Evolutionary conservation across 2,888 invertebrate species (phyloP), one percentile per base, ranked within the genome.

Genomic region (Drosophila koepferae): DNA sequence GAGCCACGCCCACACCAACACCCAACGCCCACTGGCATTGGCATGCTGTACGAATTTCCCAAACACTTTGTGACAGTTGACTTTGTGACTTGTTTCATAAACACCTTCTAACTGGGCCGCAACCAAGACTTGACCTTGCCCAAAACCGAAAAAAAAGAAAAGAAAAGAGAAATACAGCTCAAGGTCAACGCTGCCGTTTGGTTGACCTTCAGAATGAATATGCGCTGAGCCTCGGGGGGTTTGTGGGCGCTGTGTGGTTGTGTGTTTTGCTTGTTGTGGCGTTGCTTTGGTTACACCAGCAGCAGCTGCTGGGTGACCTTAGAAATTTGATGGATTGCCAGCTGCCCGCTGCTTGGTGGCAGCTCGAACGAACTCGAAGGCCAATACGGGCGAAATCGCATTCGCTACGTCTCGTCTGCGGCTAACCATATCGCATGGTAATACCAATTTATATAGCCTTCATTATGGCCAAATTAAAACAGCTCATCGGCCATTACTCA

Each of bases 321-420:
- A 71, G 60, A 71, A 16, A 53, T 72, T 74, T 85, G 85, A 85
- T 85, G 82, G 85, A 85, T 85, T 81, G 70, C 28, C 28, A 28
- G 28, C 51, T 72, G 61, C 12, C 64, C 71, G 65, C 63, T 72
- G 10, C 31, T 23, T 6, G 28, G 28, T 28, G 28, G 28, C 28
- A 28, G 28, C 28, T 28, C 28, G 6, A 28, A 28, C 28, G 6
- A 28, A 6, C 6, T 28, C 28, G 61, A 77, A 77, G 77, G 77
- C 63, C 77, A 55, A 49, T n/a, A 46, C 28, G 3, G 60, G 60
- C 49, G 31, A 67, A 77, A 74, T 76, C 73, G 63, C 72, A 85
- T 87, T 85, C 78, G 85, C 82, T 62, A 84, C 85, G 87, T 80
- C 74, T 82, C 49, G 80, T 77, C 55, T 72, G 80, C 73, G 84